Conservation (phyloP, 2,113 vertebrate genomes). For the Myrmophylax atrothorax region DNA sequence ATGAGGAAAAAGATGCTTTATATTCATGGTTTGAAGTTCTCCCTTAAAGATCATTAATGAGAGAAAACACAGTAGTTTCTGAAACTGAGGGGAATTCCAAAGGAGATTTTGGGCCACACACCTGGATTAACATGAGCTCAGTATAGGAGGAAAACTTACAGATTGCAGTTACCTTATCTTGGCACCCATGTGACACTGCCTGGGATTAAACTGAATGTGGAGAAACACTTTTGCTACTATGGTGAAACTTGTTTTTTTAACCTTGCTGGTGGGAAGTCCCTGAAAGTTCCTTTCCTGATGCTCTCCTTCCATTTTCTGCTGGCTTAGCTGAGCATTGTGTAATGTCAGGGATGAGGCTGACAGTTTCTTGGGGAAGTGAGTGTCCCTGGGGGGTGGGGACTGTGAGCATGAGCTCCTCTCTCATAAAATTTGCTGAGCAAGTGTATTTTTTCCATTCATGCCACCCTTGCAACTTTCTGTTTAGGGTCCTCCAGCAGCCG, state of each 20-base stretch:
- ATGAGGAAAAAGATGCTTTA: neutral
- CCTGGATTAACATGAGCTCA: neutral
- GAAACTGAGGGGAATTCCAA: neutral
- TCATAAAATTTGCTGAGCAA: neutral
- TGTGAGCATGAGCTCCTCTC: neutral
- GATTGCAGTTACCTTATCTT: neutral
- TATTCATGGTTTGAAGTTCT: neutral
- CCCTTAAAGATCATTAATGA: neutral
- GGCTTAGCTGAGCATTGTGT: neutral
- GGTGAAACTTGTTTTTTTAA: neutral
- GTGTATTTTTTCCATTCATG: neutral
- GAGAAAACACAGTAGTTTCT: neutral
- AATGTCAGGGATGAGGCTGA: neutral
- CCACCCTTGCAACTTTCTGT: neutral
- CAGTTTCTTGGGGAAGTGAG: neutral
- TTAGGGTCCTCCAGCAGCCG: conserved; percentile 95
- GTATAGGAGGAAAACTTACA: neutral
- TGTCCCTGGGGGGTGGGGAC: fast-evolving
- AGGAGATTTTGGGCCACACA: neutral
- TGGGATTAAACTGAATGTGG: neutral
- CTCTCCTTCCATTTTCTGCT: neutral
- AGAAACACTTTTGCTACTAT: neutral
- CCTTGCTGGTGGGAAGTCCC: neutral
- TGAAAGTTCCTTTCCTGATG: neutral
- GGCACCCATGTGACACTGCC: fast-evolving